Conservation (phyloP, 1,140 invertebrate species). For the Aphelenchoides fujianensis region DNA sequence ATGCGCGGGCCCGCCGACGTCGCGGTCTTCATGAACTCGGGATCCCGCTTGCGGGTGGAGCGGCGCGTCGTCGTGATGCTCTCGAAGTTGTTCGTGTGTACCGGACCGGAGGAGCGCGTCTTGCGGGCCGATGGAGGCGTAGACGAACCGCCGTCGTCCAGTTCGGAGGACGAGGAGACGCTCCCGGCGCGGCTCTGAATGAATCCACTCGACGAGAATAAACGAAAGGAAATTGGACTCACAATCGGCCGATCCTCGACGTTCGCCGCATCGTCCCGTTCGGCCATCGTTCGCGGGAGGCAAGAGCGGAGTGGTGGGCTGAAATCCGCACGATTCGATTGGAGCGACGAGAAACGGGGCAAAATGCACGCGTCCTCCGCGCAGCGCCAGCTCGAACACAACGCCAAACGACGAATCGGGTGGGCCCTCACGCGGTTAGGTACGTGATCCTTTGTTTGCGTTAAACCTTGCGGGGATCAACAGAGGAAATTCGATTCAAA, state of each 20-base stretch:
- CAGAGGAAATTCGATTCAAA: too few relatives aligned
- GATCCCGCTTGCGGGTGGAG: not conserved
- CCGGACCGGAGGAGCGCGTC: conserved; percentile 4
- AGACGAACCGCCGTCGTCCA: not conserved
- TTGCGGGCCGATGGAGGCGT: conserved; percentile 3
- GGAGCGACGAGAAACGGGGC: too few relatives aligned
- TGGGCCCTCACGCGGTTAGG: too few relatives aligned
- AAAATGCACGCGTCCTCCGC: too few relatives aligned
- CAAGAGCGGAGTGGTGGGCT: too few relatives aligned
- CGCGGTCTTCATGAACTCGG: not conserved
- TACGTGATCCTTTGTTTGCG: too few relatives aligned
- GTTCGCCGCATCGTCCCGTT: not conserved
- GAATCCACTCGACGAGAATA: not conserved
- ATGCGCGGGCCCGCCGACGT: not conserved
- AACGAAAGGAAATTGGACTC: not conserved
- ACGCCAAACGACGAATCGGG: too few relatives aligned
- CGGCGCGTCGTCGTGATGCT: not conserved
- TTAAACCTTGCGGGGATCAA: too few relatives aligned
- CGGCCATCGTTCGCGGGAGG: not conserved
- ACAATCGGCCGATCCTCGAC: not conserved
- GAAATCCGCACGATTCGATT: too few relatives aligned
- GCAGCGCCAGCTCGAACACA: too few relatives aligned
- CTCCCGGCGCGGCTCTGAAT: not conserved
- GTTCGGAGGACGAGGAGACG: conserved; percentile 10
- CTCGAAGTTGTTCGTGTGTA: not conserved